Evolutionary conservation across 2,797 vertebrate genomes (phyloP), one percentile per base, ranked within the genome.

Genomic region (Microhierax caerulescens): DNA sequence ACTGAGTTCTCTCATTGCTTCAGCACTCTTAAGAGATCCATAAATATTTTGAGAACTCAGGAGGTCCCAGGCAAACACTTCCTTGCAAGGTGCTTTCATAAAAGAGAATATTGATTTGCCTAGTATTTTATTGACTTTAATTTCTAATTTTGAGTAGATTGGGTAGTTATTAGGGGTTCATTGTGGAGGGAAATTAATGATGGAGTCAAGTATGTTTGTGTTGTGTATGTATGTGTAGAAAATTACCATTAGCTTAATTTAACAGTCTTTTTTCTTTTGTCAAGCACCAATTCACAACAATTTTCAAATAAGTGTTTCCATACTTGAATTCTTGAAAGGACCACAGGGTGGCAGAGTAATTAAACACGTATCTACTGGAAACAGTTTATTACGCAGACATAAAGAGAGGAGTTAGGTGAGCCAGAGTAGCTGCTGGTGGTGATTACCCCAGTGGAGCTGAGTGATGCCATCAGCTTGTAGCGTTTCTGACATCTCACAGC

Each of bases 271-370:
- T 68, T 70, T 60, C 23, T 68, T 88, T 53, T 11, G 61, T 36
- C 0, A 1, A 68, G 20, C 59, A 43, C 73, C 24, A 7, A 5
- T 69, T 60, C 30, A 25, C 25, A 9, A 12, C 2, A 1, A 20
- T 61, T 90, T 85, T 77, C 34, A 45, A 67, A 80, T 1, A 30
- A 24, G 28, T 39, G 11, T 77, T 95, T 83, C 78, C 53, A 39
- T 37, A 24, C 20, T 86, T 64, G 50, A 76, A 73, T 88, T 51
- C 85, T 57, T 51, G 43, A 43, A 84, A 92, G 27, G 27, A 39
- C 96, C 96, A 93, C 96, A 53, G 47, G 96, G 91, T 87, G 97
- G 95, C 97, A 95, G 96, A 69, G 47, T 24, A 61, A 64, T 87
- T 37, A 59, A 95, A 61, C 34, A 19, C 16, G 10, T 36, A 15